A percentile compares a stretch with the other conserved stretches of the same genome.
phyloP scores from a whole-genome alignment of 2,888 invertebrate genomes.

The Helicoverpa assulta region DNA sequence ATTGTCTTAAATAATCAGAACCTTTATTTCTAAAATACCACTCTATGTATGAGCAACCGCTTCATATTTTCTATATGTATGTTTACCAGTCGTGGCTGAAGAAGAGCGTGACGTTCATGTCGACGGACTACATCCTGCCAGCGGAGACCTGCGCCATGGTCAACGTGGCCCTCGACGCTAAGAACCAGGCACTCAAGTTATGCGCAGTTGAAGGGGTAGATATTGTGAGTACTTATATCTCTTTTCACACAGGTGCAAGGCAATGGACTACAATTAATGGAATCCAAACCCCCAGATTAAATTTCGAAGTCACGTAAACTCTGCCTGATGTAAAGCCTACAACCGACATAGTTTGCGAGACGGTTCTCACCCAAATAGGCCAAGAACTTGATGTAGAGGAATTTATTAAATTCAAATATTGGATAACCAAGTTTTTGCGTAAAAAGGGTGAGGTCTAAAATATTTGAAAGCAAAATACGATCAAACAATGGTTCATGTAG shows the following conservation, averaged over 20 bases:
- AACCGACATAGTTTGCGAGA: neutral
- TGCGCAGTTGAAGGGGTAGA: slow-evolving; percentile 99
- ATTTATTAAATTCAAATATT: neutral
- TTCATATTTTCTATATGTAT: neutral
- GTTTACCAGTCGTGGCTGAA: slow-evolving; percentile 95
- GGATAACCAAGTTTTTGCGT: slow-evolving; percentile 10
- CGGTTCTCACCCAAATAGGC: slow-evolving; percentile 2
- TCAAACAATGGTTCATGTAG: slow-evolving; percentile 1
- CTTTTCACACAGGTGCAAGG: slow-evolving; percentile 42
- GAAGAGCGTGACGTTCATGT: slow-evolving; percentile 97
- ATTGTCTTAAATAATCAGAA: too few species aligned
- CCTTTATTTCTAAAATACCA: too few species aligned
- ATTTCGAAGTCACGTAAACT: slow-evolving; percentile 2
- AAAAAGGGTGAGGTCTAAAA: neutral
- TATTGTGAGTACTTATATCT: slow-evolving; percentile 92
- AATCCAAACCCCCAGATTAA: slow-evolving; percentile 22
- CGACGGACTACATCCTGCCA: slow-evolving; percentile 99
- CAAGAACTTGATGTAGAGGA: slow-evolving; percentile 6
- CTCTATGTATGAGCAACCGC: neutral
- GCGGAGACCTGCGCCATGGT: slow-evolving; percentile 99
- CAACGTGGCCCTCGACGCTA: slow-evolving; percentile 99
- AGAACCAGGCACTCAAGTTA: slow-evolving; percentile 98
- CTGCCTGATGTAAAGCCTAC: slow-evolving; percentile 3
- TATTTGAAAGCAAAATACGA: slow-evolving; percentile 15
- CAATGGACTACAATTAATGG: slow-evolving; percentile 19